Conservation (phyloP, 2,797 vertebrate genomes). For the Natrix natrix region DNA sequence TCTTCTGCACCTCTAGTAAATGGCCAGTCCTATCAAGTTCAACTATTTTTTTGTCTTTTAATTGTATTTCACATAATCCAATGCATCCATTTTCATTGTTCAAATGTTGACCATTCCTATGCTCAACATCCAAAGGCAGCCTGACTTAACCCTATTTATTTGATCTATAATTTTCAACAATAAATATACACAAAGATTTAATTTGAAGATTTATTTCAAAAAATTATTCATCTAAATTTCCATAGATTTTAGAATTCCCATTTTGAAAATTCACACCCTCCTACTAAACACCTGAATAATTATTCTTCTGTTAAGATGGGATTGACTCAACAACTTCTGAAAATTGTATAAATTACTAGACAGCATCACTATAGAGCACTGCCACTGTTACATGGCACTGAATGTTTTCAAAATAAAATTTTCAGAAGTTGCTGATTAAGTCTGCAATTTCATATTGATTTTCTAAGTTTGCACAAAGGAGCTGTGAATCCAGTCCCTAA, state of each 20-base stretch:
- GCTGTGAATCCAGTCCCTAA: conserved; percentile 55
- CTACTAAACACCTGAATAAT: not conserved
- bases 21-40: too few species aligned
- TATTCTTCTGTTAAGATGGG: not conserved
- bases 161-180: not conserved
- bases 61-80: too few species aligned
- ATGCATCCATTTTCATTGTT: too few species aligned
- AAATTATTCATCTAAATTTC: not conserved
- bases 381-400: not conserved
- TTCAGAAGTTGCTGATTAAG: accelerated
- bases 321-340: not conserved
- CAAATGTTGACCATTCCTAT: too few species aligned
- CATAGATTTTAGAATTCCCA: not conserved
- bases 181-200: not conserved
- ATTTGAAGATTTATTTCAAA: not conserved
- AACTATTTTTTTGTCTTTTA: too few species aligned
- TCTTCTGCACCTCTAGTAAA: too few species aligned
- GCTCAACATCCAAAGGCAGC: too few species aligned
- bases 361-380: not conserved
- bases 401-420: conserved; percentile 44
- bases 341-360: not conserved
- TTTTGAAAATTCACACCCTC: not conserved
- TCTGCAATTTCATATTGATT: conserved; percentile 11
- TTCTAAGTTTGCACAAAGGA: conserved; percentile 42
- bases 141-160: too few species aligned